phyloP scores from a whole-genome alignment of 2,113 vertebrate genomes.

The Willisornis vidua region DNA sequence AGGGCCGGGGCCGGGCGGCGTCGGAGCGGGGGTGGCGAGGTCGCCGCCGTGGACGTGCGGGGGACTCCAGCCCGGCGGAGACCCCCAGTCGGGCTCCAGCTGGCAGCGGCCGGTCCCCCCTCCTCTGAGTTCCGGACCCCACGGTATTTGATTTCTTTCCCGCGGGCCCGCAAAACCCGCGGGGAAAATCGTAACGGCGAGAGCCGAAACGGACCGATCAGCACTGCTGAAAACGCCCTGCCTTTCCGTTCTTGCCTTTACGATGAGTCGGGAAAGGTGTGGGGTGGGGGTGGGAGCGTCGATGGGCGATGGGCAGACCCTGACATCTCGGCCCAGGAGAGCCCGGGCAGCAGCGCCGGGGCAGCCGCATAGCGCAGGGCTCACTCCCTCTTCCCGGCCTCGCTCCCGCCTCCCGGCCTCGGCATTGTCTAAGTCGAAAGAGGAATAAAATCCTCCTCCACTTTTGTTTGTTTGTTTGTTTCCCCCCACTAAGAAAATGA shows the following conservation, averaged over 20 bases:
- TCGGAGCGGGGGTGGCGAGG: background rate
- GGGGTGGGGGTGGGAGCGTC: background rate
- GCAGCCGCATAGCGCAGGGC: background rate
- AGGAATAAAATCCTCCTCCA: background rate
- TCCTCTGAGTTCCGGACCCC: fast-evolving
- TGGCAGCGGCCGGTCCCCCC: too few relatives aligned
- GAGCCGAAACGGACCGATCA: background rate
- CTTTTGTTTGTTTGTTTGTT: too few relatives aligned
- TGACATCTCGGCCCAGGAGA: background rate
- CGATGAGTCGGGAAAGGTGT: background rate
- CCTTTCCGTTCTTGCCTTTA: background rate
- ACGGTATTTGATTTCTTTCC: background rate
- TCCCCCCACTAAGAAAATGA: background rate
- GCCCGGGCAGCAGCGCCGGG: background rate
- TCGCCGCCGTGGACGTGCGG: too few relatives aligned
- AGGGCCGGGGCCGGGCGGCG: background rate
- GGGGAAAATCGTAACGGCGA: background rate
- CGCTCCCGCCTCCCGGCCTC: background rate
- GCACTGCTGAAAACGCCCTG: background rate
- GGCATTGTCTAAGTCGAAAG: background rate
- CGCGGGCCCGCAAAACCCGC: background rate
- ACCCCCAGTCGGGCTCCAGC: too few relatives aligned
- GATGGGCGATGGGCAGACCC: background rate
- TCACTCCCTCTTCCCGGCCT: background rate
- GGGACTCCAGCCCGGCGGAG: background rate